A percentile compares a stretch with the other conserved stretches of the same genome.
Conservation (phyloP, 2,113 vertebrate species). For the Cynocephalus volans region DNA sequence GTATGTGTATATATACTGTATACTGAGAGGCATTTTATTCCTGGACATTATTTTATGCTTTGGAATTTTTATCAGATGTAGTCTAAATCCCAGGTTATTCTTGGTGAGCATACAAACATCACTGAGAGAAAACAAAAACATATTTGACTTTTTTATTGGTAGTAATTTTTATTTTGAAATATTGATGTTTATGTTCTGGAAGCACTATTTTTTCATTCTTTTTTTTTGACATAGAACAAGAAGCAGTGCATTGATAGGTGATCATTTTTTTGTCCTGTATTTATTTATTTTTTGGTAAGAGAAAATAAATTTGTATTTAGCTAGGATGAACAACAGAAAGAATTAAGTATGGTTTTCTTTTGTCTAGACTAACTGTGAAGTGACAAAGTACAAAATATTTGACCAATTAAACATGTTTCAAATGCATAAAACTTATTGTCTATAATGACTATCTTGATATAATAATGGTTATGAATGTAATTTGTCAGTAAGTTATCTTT, state of each 20-base stretch:
- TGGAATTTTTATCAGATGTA: background rate
- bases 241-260: background rate
- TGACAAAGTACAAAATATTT: background rate
- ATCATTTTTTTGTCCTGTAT: background rate
- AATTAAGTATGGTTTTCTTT: conserved; percentile 8
- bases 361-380: background rate
- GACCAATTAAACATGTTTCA: background rate
- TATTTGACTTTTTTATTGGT: background rate
- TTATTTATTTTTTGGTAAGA: background rate
- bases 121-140: background rate
- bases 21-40: background rate
- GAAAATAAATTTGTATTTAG: conserved; percentile 44
- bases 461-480: background rate
- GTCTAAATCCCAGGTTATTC: background rate
- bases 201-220: background rate
- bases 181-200: conserved; percentile 2
- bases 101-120: background rate
- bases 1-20: background rate
- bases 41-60: background rate
- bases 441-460: background rate
- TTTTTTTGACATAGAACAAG: background rate
- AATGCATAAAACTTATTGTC: background rate
- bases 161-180: conserved; percentile 36
- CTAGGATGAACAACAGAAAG: background rate
- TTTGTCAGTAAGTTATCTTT: conserved; percentile 21